Conservation (phyloP, 2,797 vertebrate species). For the Sebastes trivittatus region DNA sequence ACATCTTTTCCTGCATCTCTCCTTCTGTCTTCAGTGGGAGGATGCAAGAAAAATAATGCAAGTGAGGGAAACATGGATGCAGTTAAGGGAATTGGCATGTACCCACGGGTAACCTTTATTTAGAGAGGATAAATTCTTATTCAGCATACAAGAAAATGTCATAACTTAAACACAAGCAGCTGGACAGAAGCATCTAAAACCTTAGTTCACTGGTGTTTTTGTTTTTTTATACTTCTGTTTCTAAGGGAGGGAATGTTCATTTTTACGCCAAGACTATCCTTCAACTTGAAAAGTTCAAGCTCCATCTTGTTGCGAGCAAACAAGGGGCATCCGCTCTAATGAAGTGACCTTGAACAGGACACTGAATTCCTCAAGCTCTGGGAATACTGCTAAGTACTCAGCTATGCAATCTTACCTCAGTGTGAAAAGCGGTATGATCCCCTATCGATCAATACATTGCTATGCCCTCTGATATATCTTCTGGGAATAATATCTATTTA, state of each 20-base stretch:
- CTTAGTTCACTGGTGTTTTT: background rate
- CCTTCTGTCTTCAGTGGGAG: background rate
- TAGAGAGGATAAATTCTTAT: slow-evolving; percentile 11
- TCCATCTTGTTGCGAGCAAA: slow-evolving; percentile 6
- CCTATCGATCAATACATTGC: background rate
- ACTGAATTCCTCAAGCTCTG: slow-evolving; percentile 10
- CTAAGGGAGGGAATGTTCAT: background rate
- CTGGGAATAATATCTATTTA: background rate
- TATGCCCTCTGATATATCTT: background rate
- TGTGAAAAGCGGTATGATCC: background rate
- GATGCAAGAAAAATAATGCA: background rate
- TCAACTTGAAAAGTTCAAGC: slow-evolving; percentile 29
- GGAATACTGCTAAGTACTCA: background rate
- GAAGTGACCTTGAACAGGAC: slow-evolving; percentile 46
- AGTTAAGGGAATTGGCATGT: background rate
- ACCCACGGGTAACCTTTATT: background rate
- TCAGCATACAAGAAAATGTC: slow-evolving; percentile 13
- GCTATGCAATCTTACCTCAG: background rate
- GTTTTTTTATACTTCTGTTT: background rate
- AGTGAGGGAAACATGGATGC: background rate
- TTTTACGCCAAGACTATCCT: slow-evolving; percentile 30
- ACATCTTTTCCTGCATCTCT: background rate
- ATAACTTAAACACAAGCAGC: slow-evolving; percentile 32
- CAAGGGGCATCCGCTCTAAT: slow-evolving; percentile 5
- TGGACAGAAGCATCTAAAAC: background rate